Conservation (phyloP, 2,888 invertebrate species). For the Mythimna lalbum region DNA sequence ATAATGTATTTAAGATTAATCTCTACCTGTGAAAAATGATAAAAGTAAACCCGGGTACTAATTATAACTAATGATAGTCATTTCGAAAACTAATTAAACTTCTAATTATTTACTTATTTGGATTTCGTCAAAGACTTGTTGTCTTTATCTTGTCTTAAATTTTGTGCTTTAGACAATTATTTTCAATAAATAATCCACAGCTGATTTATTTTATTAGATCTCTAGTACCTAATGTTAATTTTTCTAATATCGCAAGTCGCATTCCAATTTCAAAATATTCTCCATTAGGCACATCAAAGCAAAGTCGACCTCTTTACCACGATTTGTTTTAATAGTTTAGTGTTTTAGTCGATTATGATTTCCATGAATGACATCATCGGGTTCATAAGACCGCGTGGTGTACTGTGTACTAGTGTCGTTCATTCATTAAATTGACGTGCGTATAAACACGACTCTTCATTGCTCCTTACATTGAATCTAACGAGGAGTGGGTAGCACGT, state of each 20-base stretch:
- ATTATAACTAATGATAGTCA: too few relatives aligned
- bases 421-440: constrained; percentile 71
- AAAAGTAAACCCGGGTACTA: too few relatives aligned
- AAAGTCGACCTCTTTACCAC: constrained; percentile 24
- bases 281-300: constrained; percentile 47
- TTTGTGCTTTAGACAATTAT: background rate
- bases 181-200: background rate
- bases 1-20: background rate
- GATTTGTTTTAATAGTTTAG: constrained; percentile 28
- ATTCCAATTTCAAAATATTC: constrained; percentile 40
- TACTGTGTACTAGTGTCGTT: constrained; percentile 40
- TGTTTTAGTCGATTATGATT: constrained; percentile 50
- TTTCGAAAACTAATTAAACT: too few relatives aligned
- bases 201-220: background rate
- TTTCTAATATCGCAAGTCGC: constrained; percentile 15
- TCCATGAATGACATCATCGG: constrained; percentile 59
- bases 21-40: too few relatives aligned
- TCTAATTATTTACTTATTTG: too few relatives aligned
- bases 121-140: background rate
- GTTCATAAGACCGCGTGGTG: constrained; percentile 54
- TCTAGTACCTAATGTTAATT: background rate
- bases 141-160: too few relatives aligned
- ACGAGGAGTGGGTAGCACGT: constrained; percentile 42
- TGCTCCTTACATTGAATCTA: constrained; percentile 51
- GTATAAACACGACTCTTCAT: constrained; percentile 68